Evolutionary conservation across 2,888 invertebrate genomes (phyloP).

Genomic region (Drosophila lacicola): DNA sequence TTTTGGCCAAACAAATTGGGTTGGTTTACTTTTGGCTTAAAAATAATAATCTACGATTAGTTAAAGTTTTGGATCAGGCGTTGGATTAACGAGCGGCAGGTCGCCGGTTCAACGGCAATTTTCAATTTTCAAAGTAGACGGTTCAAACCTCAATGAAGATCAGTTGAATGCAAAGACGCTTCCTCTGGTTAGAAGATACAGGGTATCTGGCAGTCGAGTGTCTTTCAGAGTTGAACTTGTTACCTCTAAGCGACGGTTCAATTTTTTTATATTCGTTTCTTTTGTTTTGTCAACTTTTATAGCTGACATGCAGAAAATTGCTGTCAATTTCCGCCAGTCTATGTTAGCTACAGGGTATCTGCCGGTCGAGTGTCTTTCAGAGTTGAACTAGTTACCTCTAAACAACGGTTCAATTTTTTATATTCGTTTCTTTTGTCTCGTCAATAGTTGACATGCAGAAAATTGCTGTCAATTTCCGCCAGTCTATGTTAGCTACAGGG

Average conservation of each 20-base stretch:
- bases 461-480: too few relatives aligned
- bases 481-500: not conserved
- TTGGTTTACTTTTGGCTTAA: too few relatives aligned
- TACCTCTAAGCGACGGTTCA: not conserved
- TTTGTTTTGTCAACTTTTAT: too few relatives aligned
- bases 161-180: not conserved
- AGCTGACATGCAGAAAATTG: too few relatives aligned
- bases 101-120: too few relatives aligned
- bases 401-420: slow-evolving; percentile 1
- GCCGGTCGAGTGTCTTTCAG: not conserved
- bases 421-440: not conserved
- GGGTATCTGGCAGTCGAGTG: slow-evolving; percentile 3
- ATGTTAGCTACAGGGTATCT: not conserved
- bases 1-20: too few relatives aligned
- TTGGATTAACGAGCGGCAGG: too few relatives aligned
- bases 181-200: not conserved
- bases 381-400: not conserved
- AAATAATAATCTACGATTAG: too few relatives aligned
- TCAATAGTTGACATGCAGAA: too few relatives aligned
- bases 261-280: slow-evolving; percentile 5
- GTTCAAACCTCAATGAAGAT: not conserved
- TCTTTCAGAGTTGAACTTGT: not conserved
- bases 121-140: too few relatives aligned
- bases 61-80: too few relatives aligned
- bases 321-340: too few relatives aligned